Percentiles rank a stretch among this genome's conserved stretches.
Conservation (phyloP, 2,113 vertebrate genomes). For the Colistium nudipinnis region DNA sequence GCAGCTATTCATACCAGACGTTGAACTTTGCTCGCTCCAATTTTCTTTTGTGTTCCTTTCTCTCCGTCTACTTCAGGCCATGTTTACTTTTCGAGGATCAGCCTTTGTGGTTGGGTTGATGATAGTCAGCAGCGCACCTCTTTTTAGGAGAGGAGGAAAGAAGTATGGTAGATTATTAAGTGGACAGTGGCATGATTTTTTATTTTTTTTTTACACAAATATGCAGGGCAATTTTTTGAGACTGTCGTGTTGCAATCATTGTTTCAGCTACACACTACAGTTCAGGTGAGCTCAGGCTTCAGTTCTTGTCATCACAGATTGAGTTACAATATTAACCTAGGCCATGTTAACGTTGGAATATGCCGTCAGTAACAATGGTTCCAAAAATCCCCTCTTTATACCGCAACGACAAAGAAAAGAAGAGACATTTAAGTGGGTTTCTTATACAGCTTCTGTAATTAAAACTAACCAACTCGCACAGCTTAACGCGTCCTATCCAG, state of each 20-base stretch:
- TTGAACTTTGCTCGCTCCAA: slow-evolving; percentile 35
- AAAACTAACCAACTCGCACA: slow-evolving; percentile 15
- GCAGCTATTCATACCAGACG: slow-evolving; percentile 62
- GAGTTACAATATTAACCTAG: not conserved
- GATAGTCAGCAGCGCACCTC: slow-evolving; percentile 10
- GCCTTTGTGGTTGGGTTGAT: slow-evolving; percentile 12
- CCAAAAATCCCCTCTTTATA: not conserved
- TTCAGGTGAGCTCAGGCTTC: not conserved
- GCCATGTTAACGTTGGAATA: not conserved
- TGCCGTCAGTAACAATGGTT: not conserved
- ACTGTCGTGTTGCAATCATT: slow-evolving; percentile 64
- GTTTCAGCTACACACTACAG: not conserved
- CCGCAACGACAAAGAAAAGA: not conserved
- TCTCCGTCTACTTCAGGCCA: slow-evolving; percentile 17
- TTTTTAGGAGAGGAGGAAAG: not conserved
- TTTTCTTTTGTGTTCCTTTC: slow-evolving; percentile 33
- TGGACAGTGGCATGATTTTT: not conserved
- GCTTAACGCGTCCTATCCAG: not conserved
- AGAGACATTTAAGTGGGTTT: not conserved
- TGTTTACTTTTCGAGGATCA: slow-evolving; percentile 20
- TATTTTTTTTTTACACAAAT: no score
- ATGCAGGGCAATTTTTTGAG: slow-evolving; percentile 40
- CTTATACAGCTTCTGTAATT: not conserved
- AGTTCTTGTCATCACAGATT: not conserved
- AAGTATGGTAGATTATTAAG: not conserved